Evolutionary conservation across 2,888 invertebrate species (phyloP).

Genomic region (Callyntrura guangdongensis): DNA sequence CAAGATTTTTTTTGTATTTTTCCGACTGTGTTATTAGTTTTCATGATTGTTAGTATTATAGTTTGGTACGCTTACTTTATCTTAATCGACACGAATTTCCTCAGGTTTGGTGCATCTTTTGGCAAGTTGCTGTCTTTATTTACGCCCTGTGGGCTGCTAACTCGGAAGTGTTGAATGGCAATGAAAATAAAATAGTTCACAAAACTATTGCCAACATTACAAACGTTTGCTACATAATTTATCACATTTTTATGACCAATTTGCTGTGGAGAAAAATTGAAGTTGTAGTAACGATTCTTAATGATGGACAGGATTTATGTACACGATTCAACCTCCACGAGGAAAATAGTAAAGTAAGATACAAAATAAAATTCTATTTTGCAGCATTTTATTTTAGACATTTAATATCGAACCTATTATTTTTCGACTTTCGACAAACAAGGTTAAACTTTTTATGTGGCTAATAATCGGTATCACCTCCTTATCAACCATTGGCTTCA

Average conservation of each 20-base stretch:
- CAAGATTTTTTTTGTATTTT: too few species aligned
- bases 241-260: background rate
- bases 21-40: too few species aligned
- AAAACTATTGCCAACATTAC: background rate
- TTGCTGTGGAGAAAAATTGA: background rate
- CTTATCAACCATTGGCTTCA: background rate
- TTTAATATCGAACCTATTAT: too few species aligned
- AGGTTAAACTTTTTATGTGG: conserved; percentile 20
- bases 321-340: background rate
- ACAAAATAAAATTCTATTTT: too few species aligned
- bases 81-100: too few species aligned
- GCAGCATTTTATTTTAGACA: background rate
- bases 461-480: background rate
- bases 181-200: background rate
- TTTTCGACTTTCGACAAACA: background rate
- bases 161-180: background rate
- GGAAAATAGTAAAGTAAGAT: too few species aligned
- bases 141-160: conserved; percentile 27
- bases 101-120: conserved; percentile 14
- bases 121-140: background rate
- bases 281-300: background rate
- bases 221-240: background rate
- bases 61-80: too few species aligned
- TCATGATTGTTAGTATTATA: too few species aligned
- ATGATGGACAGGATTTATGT: background rate